Evolutionary conservation across 2,113 vertebrate species (phyloP).

Genomic region (Chaetodon trifascialis): DNA sequence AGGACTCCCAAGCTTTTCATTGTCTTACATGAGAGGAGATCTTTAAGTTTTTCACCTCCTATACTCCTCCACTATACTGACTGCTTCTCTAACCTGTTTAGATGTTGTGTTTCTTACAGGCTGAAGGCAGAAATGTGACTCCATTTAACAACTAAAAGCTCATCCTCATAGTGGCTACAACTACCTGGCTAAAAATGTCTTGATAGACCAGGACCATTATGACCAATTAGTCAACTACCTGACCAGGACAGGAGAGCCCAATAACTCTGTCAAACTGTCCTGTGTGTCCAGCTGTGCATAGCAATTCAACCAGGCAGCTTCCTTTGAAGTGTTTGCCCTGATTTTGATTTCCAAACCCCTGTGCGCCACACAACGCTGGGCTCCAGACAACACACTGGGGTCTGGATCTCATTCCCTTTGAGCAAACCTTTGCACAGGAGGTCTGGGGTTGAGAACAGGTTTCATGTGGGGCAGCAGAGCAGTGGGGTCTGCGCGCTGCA

Average conservation of each 20-base stretch:
- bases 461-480: slow-evolving; percentile 33
- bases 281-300: not conserved
- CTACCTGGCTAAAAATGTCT: not conserved
- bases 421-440: slow-evolving; percentile 37
- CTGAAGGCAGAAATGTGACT: too few relatives aligned
- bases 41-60: too few relatives aligned
- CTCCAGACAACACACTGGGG: not conserved
- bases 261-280: not conserved
- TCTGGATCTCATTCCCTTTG: slow-evolving; percentile 30
- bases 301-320: not conserved
- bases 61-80: too few relatives aligned
- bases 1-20: not conserved
- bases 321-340: not conserved
- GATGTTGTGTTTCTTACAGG: too few relatives aligned
- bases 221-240: not conserved
- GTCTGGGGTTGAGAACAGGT: slow-evolving; percentile 31
- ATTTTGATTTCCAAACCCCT: not conserved
- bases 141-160: too few relatives aligned
- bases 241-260: not conserved
- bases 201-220: not conserved
- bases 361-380: not conserved
- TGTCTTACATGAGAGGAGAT: not conserved
- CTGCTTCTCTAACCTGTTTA: too few relatives aligned
- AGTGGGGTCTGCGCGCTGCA: slow-evolving; percentile 18
- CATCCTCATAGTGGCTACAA: not conserved